Evolutionary conservation across 1,140 invertebrate genomes (phyloP), one percentile per base, ranked within the genome.

Genomic region (Drosophila novamexicana): DNA sequence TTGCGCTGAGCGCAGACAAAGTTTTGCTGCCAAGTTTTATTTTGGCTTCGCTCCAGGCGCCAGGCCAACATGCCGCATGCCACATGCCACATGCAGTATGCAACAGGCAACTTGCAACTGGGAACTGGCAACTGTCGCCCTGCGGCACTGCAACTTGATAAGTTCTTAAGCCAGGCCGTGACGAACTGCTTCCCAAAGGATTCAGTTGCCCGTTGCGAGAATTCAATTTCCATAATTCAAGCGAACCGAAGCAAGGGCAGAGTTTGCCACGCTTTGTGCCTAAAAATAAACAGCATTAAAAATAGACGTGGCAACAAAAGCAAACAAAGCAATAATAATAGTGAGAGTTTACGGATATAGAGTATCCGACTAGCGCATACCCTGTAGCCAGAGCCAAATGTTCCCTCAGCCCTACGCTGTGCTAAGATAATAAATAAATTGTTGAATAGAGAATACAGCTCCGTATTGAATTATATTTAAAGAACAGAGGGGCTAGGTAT

Each of bases 221-320:
- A 53, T 53, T 53, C 32, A 36, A 49, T 29, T 29, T 29, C 22
- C 22, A 29, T 29, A 29, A 29, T 49, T 49, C 10, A 18, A 45
- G 18, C 45, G n/a, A 12, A 6, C 42, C 12, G 18, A 40, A 34
- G 9, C 37, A 32, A 4, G 7, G n/a, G 8, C 40, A 2, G n/a
- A 36, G 36, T 32, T 67, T 40, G 63, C 18, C 18, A 34, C 22
- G 16, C 49, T 53, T 56, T 47, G 63, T 39, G 64, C 34, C 71
- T 69, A 62, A 68, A 62, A 68, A 74, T 68, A 74, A 56, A 68
- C 65, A 56, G 10, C 57, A 68, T 62, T 68, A 56, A 68, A 74
- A 62, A 74, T 74, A 74, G 65, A 68, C 40, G 36, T 36, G 56
- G 18, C 67, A 56, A 40, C 54, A 45, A 29, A 3, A n/a, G n/a